These are phyloP conservation scores for Drosophila incognita DNA, from an alignment of 2,888 invertebrate species.

Conservation along the genomic window DNA sequence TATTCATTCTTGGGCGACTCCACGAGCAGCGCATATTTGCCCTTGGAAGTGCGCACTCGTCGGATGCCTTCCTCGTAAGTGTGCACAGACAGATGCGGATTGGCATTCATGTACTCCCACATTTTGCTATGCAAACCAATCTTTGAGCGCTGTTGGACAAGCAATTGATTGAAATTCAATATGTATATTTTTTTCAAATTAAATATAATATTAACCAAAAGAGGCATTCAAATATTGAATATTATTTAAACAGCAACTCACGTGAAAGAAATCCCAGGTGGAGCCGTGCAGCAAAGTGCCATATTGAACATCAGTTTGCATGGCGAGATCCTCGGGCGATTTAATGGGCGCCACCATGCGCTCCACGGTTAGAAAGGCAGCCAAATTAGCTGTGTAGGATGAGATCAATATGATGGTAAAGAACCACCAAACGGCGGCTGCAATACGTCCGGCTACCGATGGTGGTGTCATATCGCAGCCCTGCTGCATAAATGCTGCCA, in stretches of 20 bases:
- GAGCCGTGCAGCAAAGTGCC: slow-evolving; percentile 92
- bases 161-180: background rate
- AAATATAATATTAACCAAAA: background rate
- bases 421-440: slow-evolving; percentile 99
- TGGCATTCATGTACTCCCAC: slow-evolving; percentile 97
- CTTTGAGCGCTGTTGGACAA: slow-evolving; percentile 89
- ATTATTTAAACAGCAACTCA: slow-evolving; percentile 44
- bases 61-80: slow-evolving; percentile 93
- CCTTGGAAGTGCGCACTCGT: slow-evolving; percentile 91
- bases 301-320: slow-evolving; percentile 96
- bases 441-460: slow-evolving; percentile 91
- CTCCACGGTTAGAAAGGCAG: slow-evolving; percentile 98
- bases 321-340: slow-evolving; percentile 94
- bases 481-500: slow-evolving; percentile 99
- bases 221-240: background rate
- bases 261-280: slow-evolving; percentile 94
- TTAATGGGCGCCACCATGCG: slow-evolving; percentile 97
- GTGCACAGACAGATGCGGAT: slow-evolving; percentile 92
- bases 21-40: slow-evolving; percentile 91
- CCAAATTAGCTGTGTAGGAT: slow-evolving; percentile 99
- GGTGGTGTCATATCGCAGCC: slow-evolving; percentile 98
- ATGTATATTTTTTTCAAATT: background rate
- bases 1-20: slow-evolving; percentile 90
- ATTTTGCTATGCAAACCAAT: slow-evolving; percentile 94
- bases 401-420: slow-evolving; percentile 99